phyloP scores from a whole-genome alignment of 2,797 vertebrate species.

The Acipenser oxyrinchus region DNA sequence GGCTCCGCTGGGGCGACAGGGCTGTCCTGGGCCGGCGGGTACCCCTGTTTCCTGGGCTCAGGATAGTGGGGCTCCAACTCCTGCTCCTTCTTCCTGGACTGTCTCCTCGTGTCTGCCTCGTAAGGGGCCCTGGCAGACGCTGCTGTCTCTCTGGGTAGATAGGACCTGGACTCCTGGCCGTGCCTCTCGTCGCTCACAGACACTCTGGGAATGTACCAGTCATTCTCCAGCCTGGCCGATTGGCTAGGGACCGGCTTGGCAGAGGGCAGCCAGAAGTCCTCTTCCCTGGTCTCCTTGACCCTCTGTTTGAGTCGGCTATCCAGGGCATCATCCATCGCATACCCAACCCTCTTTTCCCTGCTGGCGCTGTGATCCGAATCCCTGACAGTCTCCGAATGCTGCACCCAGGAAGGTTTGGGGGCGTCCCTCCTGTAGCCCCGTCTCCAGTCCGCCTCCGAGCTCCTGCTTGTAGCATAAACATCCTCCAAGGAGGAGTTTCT shows the following conservation, averaged over 20 bases:
- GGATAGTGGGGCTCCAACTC: not conserved
- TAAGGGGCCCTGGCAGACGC: not conserved
- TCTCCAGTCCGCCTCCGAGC: too few species aligned
- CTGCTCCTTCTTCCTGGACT: conserved; percentile 21
- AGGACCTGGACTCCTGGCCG: conserved; percentile 20
- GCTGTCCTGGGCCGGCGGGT: not conserved
- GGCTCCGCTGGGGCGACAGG: conserved; percentile 5
- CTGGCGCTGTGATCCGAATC: too few species aligned
- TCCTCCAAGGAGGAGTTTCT: too few species aligned
- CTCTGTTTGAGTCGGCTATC: conserved; percentile 7
- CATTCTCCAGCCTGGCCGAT: conserved; percentile 34
- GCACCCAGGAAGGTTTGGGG: not conserved
- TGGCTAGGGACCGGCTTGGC: conserved; percentile 1
- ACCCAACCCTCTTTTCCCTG: conserved; percentile 44
- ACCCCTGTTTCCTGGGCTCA: not conserved
- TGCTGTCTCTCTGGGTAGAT: not conserved
- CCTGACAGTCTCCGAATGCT: too few species aligned
- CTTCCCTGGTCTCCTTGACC: not conserved
- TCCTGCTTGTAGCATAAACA: conserved; percentile 32
- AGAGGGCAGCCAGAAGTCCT: not conserved
- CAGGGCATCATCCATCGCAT: conserved; percentile 40
- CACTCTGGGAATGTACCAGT: conserved; percentile 31
- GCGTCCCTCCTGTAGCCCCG: conserved; percentile 37
- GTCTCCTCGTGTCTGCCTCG: not conserved
- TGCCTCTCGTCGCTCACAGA: conserved; percentile 24